Evolutionary conservation across 2,113 vertebrate genomes (phyloP).

Genomic region (Orientallactaga bullata): DNA sequence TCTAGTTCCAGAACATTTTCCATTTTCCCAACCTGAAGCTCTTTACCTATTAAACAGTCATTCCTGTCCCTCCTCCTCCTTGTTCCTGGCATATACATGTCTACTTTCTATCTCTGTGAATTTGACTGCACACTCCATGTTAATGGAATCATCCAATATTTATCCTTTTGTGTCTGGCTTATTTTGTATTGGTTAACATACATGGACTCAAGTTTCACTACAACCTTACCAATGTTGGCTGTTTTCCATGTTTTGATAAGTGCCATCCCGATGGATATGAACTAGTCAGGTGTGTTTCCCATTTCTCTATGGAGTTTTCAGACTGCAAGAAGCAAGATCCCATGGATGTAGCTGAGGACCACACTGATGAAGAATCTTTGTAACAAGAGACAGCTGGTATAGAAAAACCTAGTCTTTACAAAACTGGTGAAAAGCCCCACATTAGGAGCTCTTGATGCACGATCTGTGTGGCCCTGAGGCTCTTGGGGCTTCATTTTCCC

Average conservation of each 20-base stretch:
- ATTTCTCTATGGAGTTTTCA: conserved; percentile 53
- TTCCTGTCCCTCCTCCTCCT: neutral
- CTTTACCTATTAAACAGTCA: neutral
- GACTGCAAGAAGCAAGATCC: neutral
- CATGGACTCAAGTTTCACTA: neutral
- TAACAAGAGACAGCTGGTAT: neutral
- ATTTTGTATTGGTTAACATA: neutral
- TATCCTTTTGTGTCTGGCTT: conserved; percentile 15
- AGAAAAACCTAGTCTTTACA: neutral
- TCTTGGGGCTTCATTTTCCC: neutral
- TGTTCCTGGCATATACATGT: neutral
- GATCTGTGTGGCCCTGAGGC: neutral
- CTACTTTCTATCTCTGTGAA: neutral
- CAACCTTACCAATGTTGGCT: neutral
- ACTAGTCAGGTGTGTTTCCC: neutral
- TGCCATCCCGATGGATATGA: neutral
- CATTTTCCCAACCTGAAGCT: neutral
- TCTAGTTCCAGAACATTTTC: neutral
- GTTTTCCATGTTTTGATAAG: conserved; percentile 31
- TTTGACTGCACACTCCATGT: neutral
- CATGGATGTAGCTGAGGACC: neutral
- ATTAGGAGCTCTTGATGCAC: too few species aligned
- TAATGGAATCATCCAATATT: neutral
- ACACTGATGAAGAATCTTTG: neutral
- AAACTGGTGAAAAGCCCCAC: neutral